These are phyloP conservation scores for Scolopax bukidnonensis DNA, from an alignment of 2,797 vertebrate genomes.

Conservation along the genomic window DNA sequence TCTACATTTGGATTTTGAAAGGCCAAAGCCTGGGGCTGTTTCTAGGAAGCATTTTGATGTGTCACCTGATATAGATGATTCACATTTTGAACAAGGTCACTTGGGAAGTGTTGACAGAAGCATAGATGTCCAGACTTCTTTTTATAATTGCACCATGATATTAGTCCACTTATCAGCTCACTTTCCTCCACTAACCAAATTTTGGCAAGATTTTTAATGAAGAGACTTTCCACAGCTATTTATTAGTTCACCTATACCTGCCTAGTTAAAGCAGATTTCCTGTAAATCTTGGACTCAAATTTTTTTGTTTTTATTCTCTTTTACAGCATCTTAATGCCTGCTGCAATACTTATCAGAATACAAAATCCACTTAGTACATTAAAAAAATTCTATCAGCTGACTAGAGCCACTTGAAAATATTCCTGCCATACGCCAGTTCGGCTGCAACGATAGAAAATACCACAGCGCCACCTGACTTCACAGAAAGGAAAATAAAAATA, in stretches of 20 bases:
- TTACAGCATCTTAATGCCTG: not conserved
- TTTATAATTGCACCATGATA: not conserved
- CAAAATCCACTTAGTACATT: not conserved
- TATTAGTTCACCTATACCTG: not conserved
- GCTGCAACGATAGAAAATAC: not conserved
- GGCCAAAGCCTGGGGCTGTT: not conserved
- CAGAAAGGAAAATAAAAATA: not conserved
- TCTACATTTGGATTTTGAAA: not conserved
- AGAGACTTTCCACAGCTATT: not conserved
- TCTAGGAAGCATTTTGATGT: not conserved
- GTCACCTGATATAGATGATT: not conserved
- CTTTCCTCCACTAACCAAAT: not conserved
- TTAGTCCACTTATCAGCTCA: not conserved
- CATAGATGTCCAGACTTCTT: not conserved
- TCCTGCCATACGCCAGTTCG: not conserved
- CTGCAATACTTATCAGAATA: not conserved
- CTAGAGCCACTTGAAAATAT: not conserved
- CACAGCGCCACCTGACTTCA: not conserved
- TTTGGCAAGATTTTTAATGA: not conserved
- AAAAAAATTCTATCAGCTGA: not conserved
- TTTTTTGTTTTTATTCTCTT: not conserved
- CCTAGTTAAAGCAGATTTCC: not conserved
- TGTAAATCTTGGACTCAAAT: not conserved
- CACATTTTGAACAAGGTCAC: not conserved
- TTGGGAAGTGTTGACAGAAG: not conserved